Evolutionary conservation across 2,113 vertebrate genomes (phyloP).

Genomic region (Leptosomus discolor): DNA sequence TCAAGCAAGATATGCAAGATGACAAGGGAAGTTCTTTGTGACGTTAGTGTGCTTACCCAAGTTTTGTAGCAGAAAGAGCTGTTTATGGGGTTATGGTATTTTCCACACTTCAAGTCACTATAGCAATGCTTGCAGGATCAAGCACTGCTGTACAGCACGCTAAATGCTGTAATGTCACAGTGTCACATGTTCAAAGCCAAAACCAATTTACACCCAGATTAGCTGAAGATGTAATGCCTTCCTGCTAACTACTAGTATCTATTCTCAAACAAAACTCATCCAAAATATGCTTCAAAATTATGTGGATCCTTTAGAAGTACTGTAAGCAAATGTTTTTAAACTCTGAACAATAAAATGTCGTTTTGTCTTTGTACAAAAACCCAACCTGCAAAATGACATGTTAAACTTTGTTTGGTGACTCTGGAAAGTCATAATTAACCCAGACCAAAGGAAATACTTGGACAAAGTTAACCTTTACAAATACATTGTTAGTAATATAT

Average conservation of each 20-base stretch:
- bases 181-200: background rate
- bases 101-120: background rate
- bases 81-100: background rate
- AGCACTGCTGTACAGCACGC: background rate
- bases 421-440: background rate
- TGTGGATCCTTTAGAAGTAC: accelerated
- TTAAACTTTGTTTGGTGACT: background rate
- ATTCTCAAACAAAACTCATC: background rate
- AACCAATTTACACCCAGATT: background rate
- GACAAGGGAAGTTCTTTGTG: background rate
- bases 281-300: background rate
- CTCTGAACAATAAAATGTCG: accelerated
- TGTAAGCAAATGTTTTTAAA: background rate
- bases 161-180: background rate
- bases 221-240: background rate
- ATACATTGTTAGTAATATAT: background rate
- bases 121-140: background rate
- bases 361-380: background rate
- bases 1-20: background rate
- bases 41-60: background rate
- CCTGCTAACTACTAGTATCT: background rate
- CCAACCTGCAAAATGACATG: background rate
- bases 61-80: background rate
- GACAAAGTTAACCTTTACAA: background rate
- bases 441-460: background rate